Evolutionary conservation across 2,888 invertebrate genomes (phyloP).

Genomic region (Pilophorus perplexus): DNA sequence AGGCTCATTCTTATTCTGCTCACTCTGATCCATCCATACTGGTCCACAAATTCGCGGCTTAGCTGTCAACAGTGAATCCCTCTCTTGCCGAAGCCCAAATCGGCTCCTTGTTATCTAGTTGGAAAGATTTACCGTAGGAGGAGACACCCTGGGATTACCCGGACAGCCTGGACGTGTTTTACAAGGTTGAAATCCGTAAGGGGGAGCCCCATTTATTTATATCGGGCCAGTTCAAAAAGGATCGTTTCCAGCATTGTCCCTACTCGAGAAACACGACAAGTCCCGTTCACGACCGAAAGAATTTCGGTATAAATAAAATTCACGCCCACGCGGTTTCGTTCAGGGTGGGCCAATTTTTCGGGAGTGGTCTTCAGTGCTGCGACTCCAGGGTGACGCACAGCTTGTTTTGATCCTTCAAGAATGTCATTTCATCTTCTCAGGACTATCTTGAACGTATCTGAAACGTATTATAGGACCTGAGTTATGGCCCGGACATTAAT

Average conservation of each 20-base stretch:
- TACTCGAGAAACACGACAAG: neutral
- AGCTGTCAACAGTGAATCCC: no score
- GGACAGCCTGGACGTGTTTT: slow-evolving; percentile 9
- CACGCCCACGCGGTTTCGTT: neutral
- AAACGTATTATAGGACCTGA: neutral
- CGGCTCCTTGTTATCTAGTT: slow-evolving; percentile 5
- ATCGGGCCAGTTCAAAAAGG: no score
- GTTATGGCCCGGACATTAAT: neutral
- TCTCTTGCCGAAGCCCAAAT: neutral
- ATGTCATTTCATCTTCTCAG: neutral
- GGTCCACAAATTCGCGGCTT: no score
- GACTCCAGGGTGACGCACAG: neutral
- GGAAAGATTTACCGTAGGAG: neutral
- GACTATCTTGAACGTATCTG: neutral
- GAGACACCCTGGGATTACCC: neutral
- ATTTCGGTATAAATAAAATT: neutral
- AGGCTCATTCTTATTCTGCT: no score
- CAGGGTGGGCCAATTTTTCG: no score
- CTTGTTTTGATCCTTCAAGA: neutral
- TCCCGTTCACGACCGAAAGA: neutral
- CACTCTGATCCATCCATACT: no score
- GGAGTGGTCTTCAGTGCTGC: neutral
- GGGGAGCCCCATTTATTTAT: neutral
- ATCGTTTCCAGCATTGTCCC: neutral
- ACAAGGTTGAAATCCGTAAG: neutral